These are phyloP conservation scores for Mus pahari DNA, from an alignment of 2,113 vertebrate genomes.

Conservation along the genomic window DNA sequence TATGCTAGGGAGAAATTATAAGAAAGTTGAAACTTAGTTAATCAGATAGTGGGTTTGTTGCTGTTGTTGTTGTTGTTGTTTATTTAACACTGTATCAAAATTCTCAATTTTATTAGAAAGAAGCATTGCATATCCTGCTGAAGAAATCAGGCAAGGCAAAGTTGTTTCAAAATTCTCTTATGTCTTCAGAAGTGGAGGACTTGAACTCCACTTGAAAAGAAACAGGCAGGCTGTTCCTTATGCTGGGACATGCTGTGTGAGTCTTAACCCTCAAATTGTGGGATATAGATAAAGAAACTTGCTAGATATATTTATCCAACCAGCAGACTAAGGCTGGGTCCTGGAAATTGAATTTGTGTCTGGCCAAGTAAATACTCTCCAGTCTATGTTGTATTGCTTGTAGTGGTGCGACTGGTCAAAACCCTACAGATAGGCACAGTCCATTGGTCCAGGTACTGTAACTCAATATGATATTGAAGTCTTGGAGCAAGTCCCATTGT, in stretches of 20 bases:
- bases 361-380: background rate
- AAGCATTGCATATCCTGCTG: background rate
- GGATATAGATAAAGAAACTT: background rate
- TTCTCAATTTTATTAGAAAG: background rate
- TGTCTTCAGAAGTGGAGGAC: background rate
- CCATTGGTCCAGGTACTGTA: background rate
- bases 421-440: background rate
- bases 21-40: slow-evolving; percentile 12
- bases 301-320: background rate
- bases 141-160: background rate
- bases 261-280: background rate
- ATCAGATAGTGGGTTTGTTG: background rate
- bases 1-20: background rate
- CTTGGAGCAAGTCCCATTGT: background rate
- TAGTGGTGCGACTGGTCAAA: background rate
- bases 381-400: background rate
- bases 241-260: background rate
- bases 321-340: background rate
- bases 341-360: slow-evolving; percentile 12
- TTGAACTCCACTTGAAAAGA: background rate
- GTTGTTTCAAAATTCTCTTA: background rate
- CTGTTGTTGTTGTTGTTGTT: background rate
- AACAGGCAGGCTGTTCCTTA: slow-evolving; percentile 4
- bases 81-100: background rate
- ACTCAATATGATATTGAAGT: slow-evolving; percentile 25